Conservation (phyloP, 2,113 vertebrate species). For the Pavo muticus region DNA sequence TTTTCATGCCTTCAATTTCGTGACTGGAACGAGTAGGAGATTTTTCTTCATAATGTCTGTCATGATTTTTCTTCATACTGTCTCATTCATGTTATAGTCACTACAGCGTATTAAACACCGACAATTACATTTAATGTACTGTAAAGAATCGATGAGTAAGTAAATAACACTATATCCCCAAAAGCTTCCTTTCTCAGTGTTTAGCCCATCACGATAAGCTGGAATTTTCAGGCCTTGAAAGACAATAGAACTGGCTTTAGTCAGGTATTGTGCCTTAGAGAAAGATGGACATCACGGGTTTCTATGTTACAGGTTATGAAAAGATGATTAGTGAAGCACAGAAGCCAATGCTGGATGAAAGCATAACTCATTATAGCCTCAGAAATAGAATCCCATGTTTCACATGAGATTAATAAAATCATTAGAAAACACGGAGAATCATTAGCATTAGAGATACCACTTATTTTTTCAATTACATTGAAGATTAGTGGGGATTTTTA, state of each 20-base stretch:
- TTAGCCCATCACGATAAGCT: neutral
- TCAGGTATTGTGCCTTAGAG: neutral
- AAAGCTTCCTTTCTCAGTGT: neutral
- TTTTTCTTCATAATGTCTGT: constrained; percentile 9
- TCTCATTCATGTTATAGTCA: neutral
- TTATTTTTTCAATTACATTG: neutral
- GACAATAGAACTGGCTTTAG: neutral
- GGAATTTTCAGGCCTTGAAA: constrained; percentile 21
- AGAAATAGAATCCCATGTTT: neutral
- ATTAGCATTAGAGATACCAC: neutral
- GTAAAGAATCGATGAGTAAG: neutral
- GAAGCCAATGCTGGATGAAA: neutral
- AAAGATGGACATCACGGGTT: neutral
- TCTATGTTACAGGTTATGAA: neutral
- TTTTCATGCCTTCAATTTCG: neutral
- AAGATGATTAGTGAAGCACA: neutral
- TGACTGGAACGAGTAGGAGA: neutral
- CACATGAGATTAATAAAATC: neutral
- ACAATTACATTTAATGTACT: neutral
- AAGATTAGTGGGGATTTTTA: neutral
- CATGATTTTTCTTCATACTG: neutral
- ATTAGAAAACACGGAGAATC: neutral
- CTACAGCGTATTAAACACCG: neutral
- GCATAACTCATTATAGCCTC: neutral
- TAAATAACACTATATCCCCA: neutral